Base-by-base conservation (phyloP, 2,797 vertebrate species). In the Mico argentatus region DNA sequence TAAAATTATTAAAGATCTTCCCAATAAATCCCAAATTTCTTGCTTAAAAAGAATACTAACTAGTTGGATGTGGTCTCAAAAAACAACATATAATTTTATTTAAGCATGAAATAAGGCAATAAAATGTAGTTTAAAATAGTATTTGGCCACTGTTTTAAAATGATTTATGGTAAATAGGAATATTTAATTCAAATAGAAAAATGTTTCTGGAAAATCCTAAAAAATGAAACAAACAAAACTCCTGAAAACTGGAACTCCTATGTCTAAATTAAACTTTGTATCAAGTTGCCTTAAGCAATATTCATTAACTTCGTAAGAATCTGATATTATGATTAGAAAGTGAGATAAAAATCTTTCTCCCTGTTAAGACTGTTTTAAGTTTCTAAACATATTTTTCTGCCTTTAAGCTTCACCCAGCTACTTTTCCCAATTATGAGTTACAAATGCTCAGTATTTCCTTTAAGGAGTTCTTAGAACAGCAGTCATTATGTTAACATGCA, bases 31-130 rank as follows among this genome's bases (percentile, higher is more conserved):
- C 41, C 44, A 64, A 75, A 95, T 64, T 93, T 82, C 85, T 81
- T 87, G 36, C 44, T 92, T 77, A 79, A n/a, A 92, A 96, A 94
- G 7, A 75, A 11, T 41, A 89, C 55, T n/a, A 67, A 95, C 27
- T 39, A 96, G 27, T 50, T 93, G 33, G 33, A 87, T 88, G 33
- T 55, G 19, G 67, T 88, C 87, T 97, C 91, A 39, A 64, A 96
- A 93, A 93, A 83, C 20, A 94, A 77, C 41, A 96, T 15, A 94
- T 22, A 92, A 83, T 77, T 95, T 96, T 90, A 86, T 95, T 52
- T 90, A 92, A 73, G 67, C n/a, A 48, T 84, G 9, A 97, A 94
- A 96, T 90, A 64, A 96, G 55, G 77, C 17, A 94, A 80, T 94
- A 88, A 91, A 91, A 95, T 57, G 14, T 50, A 94, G 44, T 46